Conservation (phyloP, 2,888 invertebrate species). For the Andrena dorsata region DNA sequence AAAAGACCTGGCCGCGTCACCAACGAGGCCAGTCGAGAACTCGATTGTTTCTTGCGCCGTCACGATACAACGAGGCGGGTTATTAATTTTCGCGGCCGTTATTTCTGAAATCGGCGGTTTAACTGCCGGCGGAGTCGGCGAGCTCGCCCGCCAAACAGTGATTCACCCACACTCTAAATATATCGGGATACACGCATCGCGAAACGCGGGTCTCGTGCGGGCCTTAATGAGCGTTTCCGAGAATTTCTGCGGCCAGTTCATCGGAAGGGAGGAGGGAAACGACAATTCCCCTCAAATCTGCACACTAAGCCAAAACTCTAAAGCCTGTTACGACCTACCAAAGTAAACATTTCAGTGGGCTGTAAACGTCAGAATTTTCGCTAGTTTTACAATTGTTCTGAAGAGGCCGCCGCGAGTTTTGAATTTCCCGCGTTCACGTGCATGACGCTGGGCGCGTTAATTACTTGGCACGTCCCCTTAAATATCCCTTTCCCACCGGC, state of each 20-base stretch:
- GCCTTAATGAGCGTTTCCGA: conserved; percentile 58
- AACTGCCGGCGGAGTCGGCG: conserved; percentile 74
- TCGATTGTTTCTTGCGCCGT: conserved; percentile 13
- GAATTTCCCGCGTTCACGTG: conserved; percentile 6
- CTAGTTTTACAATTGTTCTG: conserved; percentile 1
- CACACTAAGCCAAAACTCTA: not conserved
- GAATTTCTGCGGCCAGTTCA: conserved; percentile 42
- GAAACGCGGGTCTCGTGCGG: conserved; percentile 63
- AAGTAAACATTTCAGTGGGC: not conserved
- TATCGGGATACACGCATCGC: conserved; percentile 77
- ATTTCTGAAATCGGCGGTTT: conserved; percentile 84
- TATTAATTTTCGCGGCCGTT: conserved; percentile 82
- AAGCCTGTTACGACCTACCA: not conserved
- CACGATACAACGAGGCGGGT: conserved; percentile 65
- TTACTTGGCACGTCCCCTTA: conserved; percentile 32
- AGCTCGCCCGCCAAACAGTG: conserved; percentile 78
- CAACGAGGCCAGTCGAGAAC: no score
- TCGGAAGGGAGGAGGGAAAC: conserved; percentile 23
- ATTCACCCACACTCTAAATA: conserved; percentile 84
- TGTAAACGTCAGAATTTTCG: not conserved
- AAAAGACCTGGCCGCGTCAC: not conserved
- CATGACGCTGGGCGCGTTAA: conserved; percentile 21
- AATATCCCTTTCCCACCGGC: conserved; percentile 4
- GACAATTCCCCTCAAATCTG: conserved; percentile 26
- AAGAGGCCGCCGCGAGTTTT: not conserved